phyloP scores from a whole-genome alignment of 2,113 vertebrate species.

The Chloropsis hardwickii region DNA sequence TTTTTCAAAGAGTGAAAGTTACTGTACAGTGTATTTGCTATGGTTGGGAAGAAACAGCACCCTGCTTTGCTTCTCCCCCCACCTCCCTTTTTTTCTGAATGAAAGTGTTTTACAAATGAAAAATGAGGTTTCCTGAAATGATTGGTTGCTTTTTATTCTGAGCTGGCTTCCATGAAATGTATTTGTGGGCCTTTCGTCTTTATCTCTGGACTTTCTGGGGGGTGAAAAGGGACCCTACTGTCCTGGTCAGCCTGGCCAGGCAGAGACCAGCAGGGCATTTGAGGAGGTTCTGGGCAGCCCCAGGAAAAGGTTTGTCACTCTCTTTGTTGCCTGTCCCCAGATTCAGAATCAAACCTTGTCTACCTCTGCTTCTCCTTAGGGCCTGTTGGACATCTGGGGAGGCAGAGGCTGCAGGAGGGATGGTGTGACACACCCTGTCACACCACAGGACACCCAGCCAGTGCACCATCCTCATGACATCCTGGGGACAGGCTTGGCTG shows the following conservation, averaged over 20 bases:
- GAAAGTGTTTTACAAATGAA: conserved; percentile 52
- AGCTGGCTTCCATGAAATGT: conserved; percentile 14
- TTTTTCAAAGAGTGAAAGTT: background rate
- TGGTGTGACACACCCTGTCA: too few relatives aligned
- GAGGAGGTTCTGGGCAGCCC: background rate
- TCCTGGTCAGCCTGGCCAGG: too few relatives aligned
- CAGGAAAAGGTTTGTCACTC: background rate
- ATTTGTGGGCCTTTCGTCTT: background rate
- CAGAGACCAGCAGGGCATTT: background rate
- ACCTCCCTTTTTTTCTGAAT: background rate
- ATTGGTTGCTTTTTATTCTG: conserved; percentile 6
- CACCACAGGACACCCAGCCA: accelerated
- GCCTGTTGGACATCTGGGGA: background rate
- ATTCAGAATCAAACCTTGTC: accelerated
- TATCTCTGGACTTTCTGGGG: background rate
- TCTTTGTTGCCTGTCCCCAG: background rate
- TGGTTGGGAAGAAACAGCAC: background rate
- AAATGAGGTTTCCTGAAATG: conserved; percentile 61
- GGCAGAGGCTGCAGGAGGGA: background rate
- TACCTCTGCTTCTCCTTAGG: background rate
- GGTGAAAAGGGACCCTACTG: background rate
- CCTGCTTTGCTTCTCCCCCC: background rate
- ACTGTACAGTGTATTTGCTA: background rate
- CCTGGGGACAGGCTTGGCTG: background rate
- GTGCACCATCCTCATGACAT: accelerated